Evolutionary conservation across 2,797 vertebrate genomes (phyloP).

Genomic region (Carduelis carduelis): DNA sequence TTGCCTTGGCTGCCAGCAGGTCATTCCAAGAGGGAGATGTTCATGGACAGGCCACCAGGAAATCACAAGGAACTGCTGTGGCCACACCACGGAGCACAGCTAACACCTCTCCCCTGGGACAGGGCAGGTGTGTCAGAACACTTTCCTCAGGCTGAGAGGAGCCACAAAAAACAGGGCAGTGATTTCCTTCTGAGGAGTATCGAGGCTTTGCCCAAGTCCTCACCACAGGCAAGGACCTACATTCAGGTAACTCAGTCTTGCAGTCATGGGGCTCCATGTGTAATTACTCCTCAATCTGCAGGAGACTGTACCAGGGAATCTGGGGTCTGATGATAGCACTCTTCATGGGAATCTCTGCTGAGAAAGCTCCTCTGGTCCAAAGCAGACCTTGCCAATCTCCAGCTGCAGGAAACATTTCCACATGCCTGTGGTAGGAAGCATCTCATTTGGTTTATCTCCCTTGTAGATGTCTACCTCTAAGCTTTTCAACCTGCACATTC

Average conservation of each 20-base stretch:
- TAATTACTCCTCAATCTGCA: background rate
- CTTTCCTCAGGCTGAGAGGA: background rate
- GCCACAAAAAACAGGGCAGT: background rate
- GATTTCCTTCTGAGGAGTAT: background rate
- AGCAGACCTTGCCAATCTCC: background rate
- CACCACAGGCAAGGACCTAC: background rate
- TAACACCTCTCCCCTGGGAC: background rate
- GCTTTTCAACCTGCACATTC: background rate
- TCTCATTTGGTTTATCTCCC: background rate
- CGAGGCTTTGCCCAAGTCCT: background rate
- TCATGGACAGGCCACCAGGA: background rate
- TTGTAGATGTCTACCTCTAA: background rate
- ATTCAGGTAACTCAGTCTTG: background rate
- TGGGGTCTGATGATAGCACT: background rate
- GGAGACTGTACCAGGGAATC: background rate
- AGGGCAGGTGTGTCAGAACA: background rate
- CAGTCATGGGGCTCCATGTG: fast-evolving
- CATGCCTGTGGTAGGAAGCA: background rate
- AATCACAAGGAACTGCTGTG: background rate
- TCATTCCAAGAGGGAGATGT: background rate
- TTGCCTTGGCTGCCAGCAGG: background rate
- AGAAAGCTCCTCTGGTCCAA: background rate
- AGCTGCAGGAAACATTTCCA: background rate
- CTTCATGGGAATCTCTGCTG: background rate
- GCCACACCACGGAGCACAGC: background rate